These are phyloP conservation scores for Ondatra zibethicus DNA, from an alignment of 2,113 vertebrate species.

Conservation along the genomic window DNA sequence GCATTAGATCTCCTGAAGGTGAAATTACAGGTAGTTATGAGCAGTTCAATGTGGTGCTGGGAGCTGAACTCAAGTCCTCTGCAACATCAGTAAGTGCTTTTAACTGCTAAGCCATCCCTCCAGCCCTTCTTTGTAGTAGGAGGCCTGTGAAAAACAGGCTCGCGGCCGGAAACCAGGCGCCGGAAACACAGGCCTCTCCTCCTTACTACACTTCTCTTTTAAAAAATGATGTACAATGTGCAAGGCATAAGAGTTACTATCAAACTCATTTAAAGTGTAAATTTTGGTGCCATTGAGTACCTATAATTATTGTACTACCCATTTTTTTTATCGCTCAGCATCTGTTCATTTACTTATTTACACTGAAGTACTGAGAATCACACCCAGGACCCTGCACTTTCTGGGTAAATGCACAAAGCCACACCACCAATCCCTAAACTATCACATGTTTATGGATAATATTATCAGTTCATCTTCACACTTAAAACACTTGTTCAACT, in stretches of 20 bases:
- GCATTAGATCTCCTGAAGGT: neutral
- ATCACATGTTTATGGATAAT: neutral
- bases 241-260: neutral
- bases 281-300: neutral
- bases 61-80: neutral
- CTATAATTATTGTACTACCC: neutral
- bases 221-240: neutral
- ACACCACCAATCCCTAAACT: neutral
- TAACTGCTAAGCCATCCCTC: neutral
- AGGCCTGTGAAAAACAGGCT: no score
- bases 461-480: neutral
- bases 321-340: neutral
- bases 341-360: neutral
- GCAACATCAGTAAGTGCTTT: neutral
- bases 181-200: no score
- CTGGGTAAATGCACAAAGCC: neutral
- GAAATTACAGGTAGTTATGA: neutral
- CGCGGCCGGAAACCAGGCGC: no score
- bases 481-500: constrained; percentile 51
- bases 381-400: neutral
- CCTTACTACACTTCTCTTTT: no score
- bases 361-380: neutral
- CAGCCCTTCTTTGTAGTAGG: neutral
- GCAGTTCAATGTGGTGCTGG: neutral
- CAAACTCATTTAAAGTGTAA: neutral